Evolutionary conservation across 2,113 vertebrate genomes (phyloP).

Genomic region (Cyanistes caeruleus): DNA sequence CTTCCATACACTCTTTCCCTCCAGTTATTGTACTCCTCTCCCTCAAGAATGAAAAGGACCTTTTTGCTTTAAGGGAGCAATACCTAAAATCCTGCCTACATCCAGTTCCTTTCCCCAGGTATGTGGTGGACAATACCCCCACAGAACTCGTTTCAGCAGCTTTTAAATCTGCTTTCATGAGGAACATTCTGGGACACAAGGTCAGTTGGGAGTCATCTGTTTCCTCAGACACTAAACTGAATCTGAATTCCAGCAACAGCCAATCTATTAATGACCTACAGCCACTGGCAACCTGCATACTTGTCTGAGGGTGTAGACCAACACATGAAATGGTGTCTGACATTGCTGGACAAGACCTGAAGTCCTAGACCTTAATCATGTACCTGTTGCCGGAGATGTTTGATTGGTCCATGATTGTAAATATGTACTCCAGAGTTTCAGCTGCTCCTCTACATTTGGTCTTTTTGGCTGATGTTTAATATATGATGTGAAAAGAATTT

Average conservation of each 20-base stretch:
- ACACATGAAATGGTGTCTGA: not conserved
- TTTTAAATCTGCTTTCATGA: not conserved
- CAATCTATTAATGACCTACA: not conserved
- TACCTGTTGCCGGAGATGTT: not conserved
- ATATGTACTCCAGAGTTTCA: not conserved
- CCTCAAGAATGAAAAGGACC: not conserved
- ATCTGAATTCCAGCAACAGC: not conserved
- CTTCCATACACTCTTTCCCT: not conserved
- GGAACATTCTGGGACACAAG: not conserved
- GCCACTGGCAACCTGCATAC: not conserved
- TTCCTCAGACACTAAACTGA: not conserved
- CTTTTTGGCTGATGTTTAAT: not conserved
- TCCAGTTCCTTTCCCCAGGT: not conserved
- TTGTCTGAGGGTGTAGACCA: not conserved
- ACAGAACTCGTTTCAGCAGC: not conserved
- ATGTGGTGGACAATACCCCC: not conserved
- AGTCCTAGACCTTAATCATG: not conserved
- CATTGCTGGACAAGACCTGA: not conserved
- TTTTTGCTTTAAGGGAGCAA: not conserved
- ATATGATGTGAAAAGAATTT: not conserved
- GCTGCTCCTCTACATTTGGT: not conserved
- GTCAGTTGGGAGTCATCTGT: fast-evolving
- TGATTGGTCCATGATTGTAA: not conserved
- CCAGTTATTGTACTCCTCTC: not conserved
- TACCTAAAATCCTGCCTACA: not conserved